These are phyloP conservation scores for Arge pagana DNA, from an alignment of 2,888 invertebrate species.

Conservation along the genomic window DNA sequence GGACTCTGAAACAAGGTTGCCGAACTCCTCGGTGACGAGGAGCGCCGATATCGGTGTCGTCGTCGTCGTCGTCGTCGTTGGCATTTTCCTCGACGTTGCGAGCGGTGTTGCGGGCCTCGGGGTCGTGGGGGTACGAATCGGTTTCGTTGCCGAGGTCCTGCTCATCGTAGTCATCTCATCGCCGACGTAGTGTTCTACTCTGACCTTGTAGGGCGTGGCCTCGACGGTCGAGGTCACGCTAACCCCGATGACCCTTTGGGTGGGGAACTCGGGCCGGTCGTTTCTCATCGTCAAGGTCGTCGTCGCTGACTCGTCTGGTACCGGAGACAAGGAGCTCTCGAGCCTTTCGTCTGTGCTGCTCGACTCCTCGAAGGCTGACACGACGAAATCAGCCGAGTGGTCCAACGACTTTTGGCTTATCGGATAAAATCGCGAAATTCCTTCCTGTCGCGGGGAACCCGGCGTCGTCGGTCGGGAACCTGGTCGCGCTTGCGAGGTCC, in stretches of 20 bases:
- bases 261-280: constrained; percentile 27
- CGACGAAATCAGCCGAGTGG: constrained; percentile 41
- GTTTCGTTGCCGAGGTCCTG: constrained; percentile 14
- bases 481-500: constrained; percentile 28
- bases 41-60: constrained; percentile 39
- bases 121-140: constrained; percentile 17
- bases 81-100: constrained; percentile 22
- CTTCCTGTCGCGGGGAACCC: constrained; percentile 38
- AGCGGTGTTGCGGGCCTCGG: constrained; percentile 24
- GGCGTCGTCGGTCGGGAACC: constrained; percentile 30
- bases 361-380: constrained; percentile 45
- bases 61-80: constrained; percentile 32
- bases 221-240: constrained; percentile 67
- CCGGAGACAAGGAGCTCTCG: constrained; percentile 5
- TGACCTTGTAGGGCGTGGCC: constrained; percentile 60
- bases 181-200: constrained; percentile 51
- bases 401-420: constrained; percentile 45
- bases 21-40: constrained; percentile 56
- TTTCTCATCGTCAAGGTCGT: constrained; percentile 16
- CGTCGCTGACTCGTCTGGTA: constrained; percentile 31
- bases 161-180: constrained; percentile 27
- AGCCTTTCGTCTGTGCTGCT: constrained; percentile 38
- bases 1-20: constrained; percentile 61
- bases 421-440: constrained; percentile 47
- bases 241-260: constrained; percentile 58